A percentile compares a stretch with the other conserved stretches of the same genome.
phyloP scores from a whole-genome alignment of 1,140 invertebrate species.

The Macrocentrus cingulum region DNA sequence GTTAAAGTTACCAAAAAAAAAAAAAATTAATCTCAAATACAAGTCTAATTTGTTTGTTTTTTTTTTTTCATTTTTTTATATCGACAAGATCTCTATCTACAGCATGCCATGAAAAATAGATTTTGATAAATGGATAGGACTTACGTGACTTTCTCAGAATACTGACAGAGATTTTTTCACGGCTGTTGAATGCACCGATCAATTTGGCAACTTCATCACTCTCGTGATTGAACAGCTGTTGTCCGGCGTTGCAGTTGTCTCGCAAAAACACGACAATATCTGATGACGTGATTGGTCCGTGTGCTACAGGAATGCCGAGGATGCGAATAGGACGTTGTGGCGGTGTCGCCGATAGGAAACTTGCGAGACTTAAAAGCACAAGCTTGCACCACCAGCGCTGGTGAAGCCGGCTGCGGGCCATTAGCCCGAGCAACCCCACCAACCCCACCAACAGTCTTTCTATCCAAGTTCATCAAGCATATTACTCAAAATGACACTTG shows the following conservation, averaged over 20 bases:
- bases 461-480: not conserved
- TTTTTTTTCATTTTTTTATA: too few relatives aligned
- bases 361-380: conserved; percentile 40
- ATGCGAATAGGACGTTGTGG: conserved; percentile 12
- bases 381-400: conserved; percentile 54
- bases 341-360: conserved; percentile 34
- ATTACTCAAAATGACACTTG: too few relatives aligned
- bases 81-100: too few relatives aligned
- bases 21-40: too few relatives aligned
- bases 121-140: conserved; percentile 27
- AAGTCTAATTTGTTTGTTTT: too few relatives aligned
- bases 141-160: conserved; percentile 46
- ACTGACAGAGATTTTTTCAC: conserved; percentile 35
- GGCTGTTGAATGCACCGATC: conserved; percentile 34
- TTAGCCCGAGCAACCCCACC: conserved; percentile 40
- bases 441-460: conserved; percentile 15
- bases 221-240: conserved; percentile 15
- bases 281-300: not conserved
- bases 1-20: too few relatives aligned
- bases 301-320: conserved; percentile 7
- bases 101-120: conserved; percentile 9
- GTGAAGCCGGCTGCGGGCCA: conserved; percentile 52
- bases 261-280: conserved; percentile 46
- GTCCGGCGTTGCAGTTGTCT: conserved; percentile 39
- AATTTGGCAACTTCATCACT: conserved; percentile 41